phyloP scores from a whole-genome alignment of 2,113 vertebrate species.

The Menidia beryllina region DNA sequence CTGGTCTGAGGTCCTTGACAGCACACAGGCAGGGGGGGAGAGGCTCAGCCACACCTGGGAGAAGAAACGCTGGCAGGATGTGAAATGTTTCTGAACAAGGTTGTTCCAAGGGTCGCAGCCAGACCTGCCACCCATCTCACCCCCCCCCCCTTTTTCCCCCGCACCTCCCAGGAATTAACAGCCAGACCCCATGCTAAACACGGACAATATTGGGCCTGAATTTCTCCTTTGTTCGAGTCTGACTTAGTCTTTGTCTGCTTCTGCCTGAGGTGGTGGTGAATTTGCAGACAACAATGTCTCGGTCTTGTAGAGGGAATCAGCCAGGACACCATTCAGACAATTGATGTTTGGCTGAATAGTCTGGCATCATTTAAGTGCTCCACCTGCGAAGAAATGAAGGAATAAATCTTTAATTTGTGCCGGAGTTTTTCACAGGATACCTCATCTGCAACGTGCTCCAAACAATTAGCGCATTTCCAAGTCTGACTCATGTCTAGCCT shows the following conservation, averaged over 20 bases:
- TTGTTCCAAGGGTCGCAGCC: slow-evolving; percentile 65
- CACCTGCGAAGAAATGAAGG: slow-evolving; percentile 33
- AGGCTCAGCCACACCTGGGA: slow-evolving; percentile 71
- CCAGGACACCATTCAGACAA: slow-evolving; percentile 9
- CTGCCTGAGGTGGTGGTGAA: slow-evolving; percentile 31
- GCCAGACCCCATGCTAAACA: slow-evolving; percentile 34
- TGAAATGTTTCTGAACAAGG: slow-evolving; percentile 76
- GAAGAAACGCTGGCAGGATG: slow-evolving; percentile 69
- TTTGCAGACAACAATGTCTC: slow-evolving; percentile 49
- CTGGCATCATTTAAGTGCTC: slow-evolving; percentile 18
- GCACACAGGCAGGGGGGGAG: slow-evolving; percentile 51
- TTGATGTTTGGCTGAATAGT: slow-evolving; percentile 14
- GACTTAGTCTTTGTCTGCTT: slow-evolving; percentile 47
- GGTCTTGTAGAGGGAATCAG: slow-evolving; percentile 22
- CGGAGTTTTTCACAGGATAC: slow-evolving; percentile 37
- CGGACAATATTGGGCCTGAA: slow-evolving; percentile 47
- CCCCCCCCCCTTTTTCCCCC: neutral
- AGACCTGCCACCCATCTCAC: slow-evolving; percentile 54
- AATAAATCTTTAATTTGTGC: slow-evolving; percentile 48
- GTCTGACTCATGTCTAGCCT: slow-evolving; percentile 74
- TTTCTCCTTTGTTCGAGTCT: slow-evolving; percentile 60
- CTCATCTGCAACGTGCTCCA: slow-evolving; percentile 62
- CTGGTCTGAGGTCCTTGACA: slow-evolving; percentile 61
- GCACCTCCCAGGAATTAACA: slow-evolving; percentile 46
- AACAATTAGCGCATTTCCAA: slow-evolving; percentile 58